Base-by-base conservation (phyloP, 2,888 invertebrate species). In the Ormia ochracea region DNA sequence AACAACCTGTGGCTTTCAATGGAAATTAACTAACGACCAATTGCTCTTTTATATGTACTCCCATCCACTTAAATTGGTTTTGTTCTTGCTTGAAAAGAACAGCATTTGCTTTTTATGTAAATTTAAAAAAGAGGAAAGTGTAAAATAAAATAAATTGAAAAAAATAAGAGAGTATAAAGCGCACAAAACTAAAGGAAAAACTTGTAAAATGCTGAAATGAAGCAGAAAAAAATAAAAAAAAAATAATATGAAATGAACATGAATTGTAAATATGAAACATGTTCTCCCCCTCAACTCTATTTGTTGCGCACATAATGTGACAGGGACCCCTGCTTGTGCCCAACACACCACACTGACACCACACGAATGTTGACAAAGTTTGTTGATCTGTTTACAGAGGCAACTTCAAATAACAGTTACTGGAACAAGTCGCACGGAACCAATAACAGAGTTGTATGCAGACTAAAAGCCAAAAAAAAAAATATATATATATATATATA, bases 1-100 rank as follows among this genome's bases (percentile, higher is more conserved):
- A 69, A 69, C 75, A 59, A 76, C 68, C 75, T 76, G 68, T 76
- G 17, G 75, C 75, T 54, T 76, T 52, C 52, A 59, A 43, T 59
- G 59, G 68, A 61, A 52, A 61, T 48, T 52, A 41, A 66, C 58
- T 56, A 66, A 38, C 38, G 31, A 50, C 23, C 33, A 14, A 43
- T 33, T 36, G 31, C 52, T 59, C 23, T 26, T 36, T 23, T 56
- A 23, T 31, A 33, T 33, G 21, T 2, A 17, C 33, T 31, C 5
- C 7, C 33, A 14, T 9, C 9, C 14, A 21, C 6, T 45, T 38
- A 26, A 36, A 38, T 10, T 3, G 26, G 9, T 17, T 45, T 56
- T 45, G 9, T 59, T 33, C 54, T 50, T 38, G 4, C 12, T 54
- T 12, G 45, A n/a, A n/a, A n/a, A n/a, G n/a, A n/a, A n/a, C n/a